Conservation (phyloP, 2,113 vertebrate genomes). For the Zonotrichia leucophrys region DNA sequence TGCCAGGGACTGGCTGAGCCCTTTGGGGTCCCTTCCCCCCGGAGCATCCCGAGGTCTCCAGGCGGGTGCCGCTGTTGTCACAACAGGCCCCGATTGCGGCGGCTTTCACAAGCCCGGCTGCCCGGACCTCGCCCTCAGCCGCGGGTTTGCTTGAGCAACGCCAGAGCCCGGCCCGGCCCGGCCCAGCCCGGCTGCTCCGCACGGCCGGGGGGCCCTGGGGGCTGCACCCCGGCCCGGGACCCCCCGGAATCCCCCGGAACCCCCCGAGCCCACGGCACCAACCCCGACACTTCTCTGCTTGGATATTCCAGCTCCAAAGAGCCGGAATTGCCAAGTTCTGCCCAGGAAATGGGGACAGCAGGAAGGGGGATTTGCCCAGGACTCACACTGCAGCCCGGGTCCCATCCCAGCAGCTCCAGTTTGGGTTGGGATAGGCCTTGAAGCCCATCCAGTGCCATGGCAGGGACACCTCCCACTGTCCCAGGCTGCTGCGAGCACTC, state of each 20-base stretch:
- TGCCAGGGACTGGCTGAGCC: no score
- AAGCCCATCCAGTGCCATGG: rapidly evolving
- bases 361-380: neutral
- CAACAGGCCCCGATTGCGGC: neutral
- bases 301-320: neutral
- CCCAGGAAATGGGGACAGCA: neutral
- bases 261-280: neutral
- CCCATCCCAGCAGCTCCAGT: neutral
- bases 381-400: neutral
- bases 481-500: neutral
- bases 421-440: neutral
- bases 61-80: neutral
- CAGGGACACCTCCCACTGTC: neutral
- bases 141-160: neutral
- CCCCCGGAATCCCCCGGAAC: neutral
- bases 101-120: neutral
- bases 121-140: neutral
- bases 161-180: neutral
- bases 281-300: rapidly evolving
- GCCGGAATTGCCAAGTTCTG: neutral
- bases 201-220: neutral
- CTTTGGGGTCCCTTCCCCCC: neutral
- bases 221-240: rapidly evolving
- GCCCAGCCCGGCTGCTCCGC: neutral
- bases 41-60: neutral